A percentile compares a stretch with the other conserved stretches of the same genome.
Conservation (phyloP, 2,797 vertebrate species). For the Tokudaia tokunoshimensis region DNA sequence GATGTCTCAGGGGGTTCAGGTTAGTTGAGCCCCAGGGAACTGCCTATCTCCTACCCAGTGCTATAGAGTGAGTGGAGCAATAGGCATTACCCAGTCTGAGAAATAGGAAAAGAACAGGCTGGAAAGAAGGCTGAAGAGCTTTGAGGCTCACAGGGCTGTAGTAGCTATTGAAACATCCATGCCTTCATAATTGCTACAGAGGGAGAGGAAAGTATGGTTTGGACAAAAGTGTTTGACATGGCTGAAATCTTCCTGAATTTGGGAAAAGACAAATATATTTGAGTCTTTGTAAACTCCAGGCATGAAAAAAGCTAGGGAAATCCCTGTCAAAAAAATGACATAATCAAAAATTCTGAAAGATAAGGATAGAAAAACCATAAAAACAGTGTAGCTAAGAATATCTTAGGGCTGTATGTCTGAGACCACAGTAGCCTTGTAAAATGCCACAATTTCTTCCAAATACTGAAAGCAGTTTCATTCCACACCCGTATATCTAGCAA, state of each 20-base stretch:
- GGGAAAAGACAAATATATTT: not conserved
- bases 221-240: not conserved
- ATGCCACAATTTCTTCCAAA: not conserved
- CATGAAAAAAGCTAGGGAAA: not conserved
- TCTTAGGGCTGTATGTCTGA: not conserved
- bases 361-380: not conserved
- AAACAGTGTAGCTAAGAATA: not conserved
- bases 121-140: not conserved
- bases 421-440: not conserved
- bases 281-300: not conserved
- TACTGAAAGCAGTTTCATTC: not conserved
- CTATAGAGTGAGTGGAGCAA: not conserved
- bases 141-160: not conserved
- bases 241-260: constrained; percentile 3
- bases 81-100: not conserved
- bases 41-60: not conserved
- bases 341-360: not conserved
- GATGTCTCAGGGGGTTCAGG: too few relatives aligned
- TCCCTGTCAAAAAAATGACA: not conserved
- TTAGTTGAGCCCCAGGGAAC: not conserved
- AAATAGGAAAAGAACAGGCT: not conserved
- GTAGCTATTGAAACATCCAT: not conserved
- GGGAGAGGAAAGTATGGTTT: not conserved
- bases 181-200: not conserved
- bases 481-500: not conserved